phyloP scores from a whole-genome alignment of 2,113 vertebrate species.

The Tretioscincus oriximinensis region DNA sequence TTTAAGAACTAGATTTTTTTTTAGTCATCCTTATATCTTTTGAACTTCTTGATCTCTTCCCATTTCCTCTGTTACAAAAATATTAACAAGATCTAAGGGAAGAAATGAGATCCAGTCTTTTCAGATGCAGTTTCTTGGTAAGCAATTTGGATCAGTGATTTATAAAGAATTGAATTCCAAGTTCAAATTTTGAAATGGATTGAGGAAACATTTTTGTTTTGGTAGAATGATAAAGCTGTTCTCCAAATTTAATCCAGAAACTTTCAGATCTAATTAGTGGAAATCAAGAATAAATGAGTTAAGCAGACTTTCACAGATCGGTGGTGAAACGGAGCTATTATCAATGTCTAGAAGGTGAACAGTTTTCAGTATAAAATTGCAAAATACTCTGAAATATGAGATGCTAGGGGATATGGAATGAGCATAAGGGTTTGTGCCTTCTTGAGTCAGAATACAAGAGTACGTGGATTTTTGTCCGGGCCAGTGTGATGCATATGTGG shows the following conservation, averaged over 20 bases:
- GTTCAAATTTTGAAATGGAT: no score
- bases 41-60: no score
- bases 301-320: not conserved
- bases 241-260: not conserved
- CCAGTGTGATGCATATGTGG: not conserved
- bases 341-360: not conserved
- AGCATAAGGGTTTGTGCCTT: not conserved
- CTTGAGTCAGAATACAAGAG: not conserved
- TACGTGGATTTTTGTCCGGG: not conserved
- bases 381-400: not conserved
- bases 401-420: not conserved
- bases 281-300: not conserved
- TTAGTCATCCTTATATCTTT: no score
- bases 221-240: not conserved
- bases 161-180: not conserved
- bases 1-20: no score
- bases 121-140: not conserved
- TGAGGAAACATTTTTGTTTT: not conserved
- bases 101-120: no score
- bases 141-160: not conserved
- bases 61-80: no score
- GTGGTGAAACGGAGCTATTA: not conserved
- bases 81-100: no score
- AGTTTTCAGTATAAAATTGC: not conserved
- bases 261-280: no score